phyloP scores from a whole-genome alignment of 2,113 vertebrate species.

The Grantiella picta region DNA sequence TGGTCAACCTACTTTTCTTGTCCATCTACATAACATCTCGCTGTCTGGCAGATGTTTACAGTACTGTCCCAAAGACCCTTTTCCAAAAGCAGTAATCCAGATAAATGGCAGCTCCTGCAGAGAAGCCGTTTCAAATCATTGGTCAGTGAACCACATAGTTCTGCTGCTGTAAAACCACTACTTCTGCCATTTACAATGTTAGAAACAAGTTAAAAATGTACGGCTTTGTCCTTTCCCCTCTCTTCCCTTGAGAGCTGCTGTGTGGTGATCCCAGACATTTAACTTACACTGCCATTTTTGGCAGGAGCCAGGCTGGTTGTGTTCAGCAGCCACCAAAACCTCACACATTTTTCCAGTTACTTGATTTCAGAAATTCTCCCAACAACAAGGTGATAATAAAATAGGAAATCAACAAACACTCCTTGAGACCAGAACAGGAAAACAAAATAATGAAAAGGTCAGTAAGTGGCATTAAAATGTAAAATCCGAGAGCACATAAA shows the following conservation, averaged over 20 bases:
- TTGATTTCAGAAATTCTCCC: neutral
- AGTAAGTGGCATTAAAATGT: neutral
- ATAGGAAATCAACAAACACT: neutral
- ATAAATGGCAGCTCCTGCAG: neutral
- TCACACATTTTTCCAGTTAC: neutral
- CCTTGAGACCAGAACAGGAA: neutral
- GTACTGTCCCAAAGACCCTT: neutral
- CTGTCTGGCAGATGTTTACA: neutral
- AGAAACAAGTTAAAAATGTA: neutral
- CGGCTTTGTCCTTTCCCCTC: neutral
- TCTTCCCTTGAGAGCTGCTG: constrained; percentile 2
- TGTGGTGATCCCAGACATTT: neutral
- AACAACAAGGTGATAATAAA: neutral
- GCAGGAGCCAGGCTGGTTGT: neutral
- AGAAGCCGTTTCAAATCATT: neutral
- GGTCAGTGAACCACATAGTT: constrained; percentile 17
- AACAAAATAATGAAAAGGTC: neutral
- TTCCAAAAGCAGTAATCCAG: neutral
- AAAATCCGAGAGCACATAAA: neutral
- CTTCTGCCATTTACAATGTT: neutral
- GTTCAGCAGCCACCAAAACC: neutral
- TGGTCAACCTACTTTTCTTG: neutral
- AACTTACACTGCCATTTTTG: neutral
- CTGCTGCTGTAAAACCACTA: constrained; percentile 27
- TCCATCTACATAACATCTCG: neutral